Conservation (phyloP, 2,113 vertebrate genomes). For the Catharus fuscescens region DNA sequence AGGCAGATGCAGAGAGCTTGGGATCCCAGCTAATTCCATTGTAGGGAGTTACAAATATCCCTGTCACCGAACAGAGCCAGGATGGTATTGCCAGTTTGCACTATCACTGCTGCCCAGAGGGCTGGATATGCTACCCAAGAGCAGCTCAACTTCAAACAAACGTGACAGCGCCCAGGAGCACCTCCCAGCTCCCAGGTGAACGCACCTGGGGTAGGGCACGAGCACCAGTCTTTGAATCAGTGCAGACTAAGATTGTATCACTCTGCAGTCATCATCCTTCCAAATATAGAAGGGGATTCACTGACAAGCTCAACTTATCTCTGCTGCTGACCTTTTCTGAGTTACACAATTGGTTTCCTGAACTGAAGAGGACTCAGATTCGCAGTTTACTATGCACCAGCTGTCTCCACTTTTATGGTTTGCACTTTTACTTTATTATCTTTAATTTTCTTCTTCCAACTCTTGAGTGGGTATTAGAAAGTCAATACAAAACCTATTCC, state of each 20-base stretch:
- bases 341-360: constrained; percentile 8
- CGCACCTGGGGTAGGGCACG: background rate
- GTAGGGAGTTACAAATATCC: background rate
- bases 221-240: background rate
- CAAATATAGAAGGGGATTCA: constrained; percentile 56
- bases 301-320: constrained; percentile 56
- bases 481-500: constrained; percentile 72
- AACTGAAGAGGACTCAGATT: background rate
- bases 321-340: constrained; percentile 50
- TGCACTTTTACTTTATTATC: constrained; percentile 73
- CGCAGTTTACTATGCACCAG: constrained; percentile 4
- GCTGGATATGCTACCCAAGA: background rate
- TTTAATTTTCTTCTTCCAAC: constrained; percentile 71
- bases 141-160: background rate
- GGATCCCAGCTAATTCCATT: background rate
- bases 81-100: background rate
- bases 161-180: background rate
- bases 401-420: constrained; percentile 44
- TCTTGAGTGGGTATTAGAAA: constrained; percentile 67
- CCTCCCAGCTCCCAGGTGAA: background rate
- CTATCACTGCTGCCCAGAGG: background rate
- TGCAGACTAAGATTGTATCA: constrained; percentile 9
- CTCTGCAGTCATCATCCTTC: background rate
- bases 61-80: background rate
- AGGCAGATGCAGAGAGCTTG: background rate